Evolutionary conservation across 2,888 invertebrate species (phyloP), one percentile per base, ranked within the genome.

Genomic region (Dynastes tityus): DNA sequence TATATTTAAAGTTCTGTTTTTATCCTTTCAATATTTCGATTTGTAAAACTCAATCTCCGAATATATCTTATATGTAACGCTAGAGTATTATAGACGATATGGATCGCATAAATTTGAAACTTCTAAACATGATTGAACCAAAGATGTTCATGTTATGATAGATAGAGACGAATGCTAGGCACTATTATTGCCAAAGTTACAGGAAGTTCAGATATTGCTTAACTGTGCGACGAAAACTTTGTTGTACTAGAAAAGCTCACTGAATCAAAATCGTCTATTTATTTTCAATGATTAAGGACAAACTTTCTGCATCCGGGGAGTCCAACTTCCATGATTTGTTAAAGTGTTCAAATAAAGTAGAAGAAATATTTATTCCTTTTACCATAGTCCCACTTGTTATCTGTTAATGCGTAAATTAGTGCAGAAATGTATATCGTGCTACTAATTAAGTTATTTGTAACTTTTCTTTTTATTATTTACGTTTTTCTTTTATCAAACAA

Each of bases 131-230:
- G 32, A 65, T 65, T 40, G 13, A 65, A 65, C 37, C 64, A 65
- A 65, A 37, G 32, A 37, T 11, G 40, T 65, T n/a, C n/a, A 32
- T 37, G 29, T 22, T 63, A 63, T 63, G 64, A 65, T 65, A 65
- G 64, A 65, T 65, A 65, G 37, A 65, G 64, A 65, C n/a, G 37
- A 13, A 65, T 65, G 11, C 32, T 32, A 13, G 32, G n/a, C 45
- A 65, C 32, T 67, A 40, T 22, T 49, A 67, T 45, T 8, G 37
- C 16, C 9, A 16, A 67, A 45, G 67, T 45, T 67, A 16, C 0
- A n/a, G 45, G 9, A 67, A 67, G 67, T 67, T 67, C 16, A 16
- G 49, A 67, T 67, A 49, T 67, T 40, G 67, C 16, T 67, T n/a
- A 45, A 67, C 45, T 45, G 9, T 67, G 40, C 37, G 16, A n/a